Conservation (phyloP, 1,140 invertebrate species). For the Drosophila aff. region DNA sequence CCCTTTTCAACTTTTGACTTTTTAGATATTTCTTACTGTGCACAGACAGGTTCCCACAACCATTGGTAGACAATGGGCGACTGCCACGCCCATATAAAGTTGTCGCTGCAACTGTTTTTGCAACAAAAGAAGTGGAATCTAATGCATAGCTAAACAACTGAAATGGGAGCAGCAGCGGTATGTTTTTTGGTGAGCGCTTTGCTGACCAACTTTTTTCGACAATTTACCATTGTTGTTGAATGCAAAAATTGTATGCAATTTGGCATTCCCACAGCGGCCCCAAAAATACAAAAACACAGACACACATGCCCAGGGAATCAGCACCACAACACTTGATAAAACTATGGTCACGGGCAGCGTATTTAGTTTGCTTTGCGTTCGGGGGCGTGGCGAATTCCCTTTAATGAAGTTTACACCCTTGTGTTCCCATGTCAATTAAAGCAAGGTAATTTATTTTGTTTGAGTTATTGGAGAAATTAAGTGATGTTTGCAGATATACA, state of each 20-base stretch:
- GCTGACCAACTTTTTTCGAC: slow-evolving; percentile 53
- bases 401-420: slow-evolving; percentile 66
- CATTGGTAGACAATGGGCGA: slow-evolving; percentile 35
- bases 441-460: slow-evolving; percentile 36
- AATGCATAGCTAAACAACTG: slow-evolving; percentile 74
- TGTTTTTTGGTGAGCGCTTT: slow-evolving; percentile 34
- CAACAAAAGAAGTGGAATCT: slow-evolving; percentile 60
- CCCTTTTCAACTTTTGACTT: neutral
- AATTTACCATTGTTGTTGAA: slow-evolving; percentile 38
- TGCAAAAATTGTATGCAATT: slow-evolving; percentile 68
- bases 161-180: slow-evolving; percentile 34
- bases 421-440: slow-evolving; percentile 10
- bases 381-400: slow-evolving; percentile 54
- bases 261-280: slow-evolving; percentile 40
- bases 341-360: slow-evolving; percentile 57
- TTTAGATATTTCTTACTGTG: slow-evolving; percentile 2
- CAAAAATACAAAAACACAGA: slow-evolving; percentile 4
- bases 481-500: slow-evolving; percentile 46
- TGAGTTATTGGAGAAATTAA: slow-evolving; percentile 30
- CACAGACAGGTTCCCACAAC: slow-evolving; percentile 30
- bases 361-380: slow-evolving; percentile 44
- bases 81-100: slow-evolving; percentile 50
- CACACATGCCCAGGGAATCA: slow-evolving; percentile 13
- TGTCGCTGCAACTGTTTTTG: slow-evolving; percentile 18
- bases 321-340: slow-evolving; percentile 42